A percentile compares a stretch with the other conserved stretches of the same genome.
Conservation (phyloP, 1,140 invertebrate genomes). For the Drosophila repleta region DNA sequence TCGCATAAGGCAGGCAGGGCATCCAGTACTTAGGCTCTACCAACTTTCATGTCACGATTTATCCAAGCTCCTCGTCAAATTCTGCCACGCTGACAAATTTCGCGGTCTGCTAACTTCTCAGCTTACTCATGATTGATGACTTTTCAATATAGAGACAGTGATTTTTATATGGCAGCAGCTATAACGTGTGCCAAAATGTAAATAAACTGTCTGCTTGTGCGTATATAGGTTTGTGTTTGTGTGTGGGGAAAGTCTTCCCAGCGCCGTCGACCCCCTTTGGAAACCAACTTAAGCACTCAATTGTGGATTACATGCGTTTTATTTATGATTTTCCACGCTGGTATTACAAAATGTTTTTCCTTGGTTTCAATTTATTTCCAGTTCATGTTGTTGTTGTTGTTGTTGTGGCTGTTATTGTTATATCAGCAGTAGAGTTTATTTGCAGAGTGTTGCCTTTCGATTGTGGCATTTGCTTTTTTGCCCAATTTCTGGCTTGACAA, state of each 20-base stretch:
- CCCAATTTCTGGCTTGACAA: constrained; percentile 47
- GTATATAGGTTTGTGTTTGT: background rate
- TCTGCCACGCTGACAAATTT: constrained; percentile 73
- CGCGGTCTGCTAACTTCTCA: constrained; percentile 62
- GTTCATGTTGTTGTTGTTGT: constrained; percentile 36
- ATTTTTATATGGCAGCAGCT: constrained; percentile 51
- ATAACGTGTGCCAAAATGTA: constrained; percentile 63
- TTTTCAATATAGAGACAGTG: constrained; percentile 70
- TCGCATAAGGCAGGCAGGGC: constrained; percentile 9
- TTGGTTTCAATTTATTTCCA: constrained; percentile 71
- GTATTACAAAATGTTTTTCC: constrained; percentile 68
- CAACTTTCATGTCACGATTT: constrained; percentile 51
- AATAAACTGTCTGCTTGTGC: constrained; percentile 48
- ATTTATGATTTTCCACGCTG: constrained; percentile 79
- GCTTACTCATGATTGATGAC: constrained; percentile 69
- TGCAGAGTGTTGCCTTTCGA: constrained; percentile 47
- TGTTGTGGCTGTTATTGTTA: constrained; percentile 14
- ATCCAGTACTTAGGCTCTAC: constrained; percentile 22
- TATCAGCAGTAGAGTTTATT: constrained; percentile 20
- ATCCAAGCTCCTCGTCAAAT: constrained; percentile 18
- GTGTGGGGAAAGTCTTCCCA: background rate
- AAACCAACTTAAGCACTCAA: constrained; percentile 77
- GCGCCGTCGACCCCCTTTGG: constrained; percentile 19
- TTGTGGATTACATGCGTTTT: constrained; percentile 80
- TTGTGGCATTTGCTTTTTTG: constrained; percentile 38